Percentiles rank a stretch among this genome's conserved stretches.
These are phyloP conservation scores for Mythimna ferrago DNA, from an alignment of 2,888 invertebrate species.

Conservation along the genomic window DNA sequence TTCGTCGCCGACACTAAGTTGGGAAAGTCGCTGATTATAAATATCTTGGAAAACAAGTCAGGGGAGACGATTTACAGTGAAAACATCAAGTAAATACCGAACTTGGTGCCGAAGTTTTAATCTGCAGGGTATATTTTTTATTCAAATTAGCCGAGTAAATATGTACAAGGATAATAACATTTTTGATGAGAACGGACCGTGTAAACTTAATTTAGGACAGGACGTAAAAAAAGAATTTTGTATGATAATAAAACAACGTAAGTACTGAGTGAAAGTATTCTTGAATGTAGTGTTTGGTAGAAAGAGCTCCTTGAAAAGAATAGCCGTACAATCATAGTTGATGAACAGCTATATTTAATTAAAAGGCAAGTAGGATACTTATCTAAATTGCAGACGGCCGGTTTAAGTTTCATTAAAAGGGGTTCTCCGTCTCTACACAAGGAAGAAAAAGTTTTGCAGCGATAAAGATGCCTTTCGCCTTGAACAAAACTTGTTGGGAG, in stretches of 20 bases:
- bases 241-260: slow-evolving; percentile 20
- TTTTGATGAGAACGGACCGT: slow-evolving; percentile 47
- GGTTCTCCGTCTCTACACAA: slow-evolving; percentile 77
- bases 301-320: slow-evolving; percentile 33
- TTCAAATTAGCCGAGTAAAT: slow-evolving; percentile 58
- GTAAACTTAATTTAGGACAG: slow-evolving; percentile 46
- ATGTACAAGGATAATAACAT: slow-evolving; percentile 56
- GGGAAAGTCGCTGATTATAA: slow-evolving; percentile 87
- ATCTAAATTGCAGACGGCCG: slow-evolving; percentile 83
- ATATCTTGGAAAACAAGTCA: slow-evolving; percentile 84
- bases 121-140: slow-evolving; percentile 58
- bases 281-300: slow-evolving; percentile 36
- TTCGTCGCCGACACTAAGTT: slow-evolving; percentile 86
- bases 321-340: slow-evolving; percentile 58
- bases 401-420: slow-evolving; percentile 87
- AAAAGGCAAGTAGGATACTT: slow-evolving; percentile 79
- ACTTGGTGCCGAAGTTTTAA: slow-evolving; percentile 68
- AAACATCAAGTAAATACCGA: slow-evolving; percentile 77
- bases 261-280: slow-evolving; percentile 15
- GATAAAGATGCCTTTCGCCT: slow-evolving; percentile 87
- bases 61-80: slow-evolving; percentile 76
- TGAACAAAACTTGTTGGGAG: slow-evolving; percentile 79
- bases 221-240: slow-evolving; percentile 36
- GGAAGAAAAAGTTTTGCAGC: slow-evolving; percentile 85
- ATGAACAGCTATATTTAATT: slow-evolving; percentile 76